phyloP scores from a whole-genome alignment of 1,140 invertebrate genomes.

The Temnothorax curvispinosus region DNA sequence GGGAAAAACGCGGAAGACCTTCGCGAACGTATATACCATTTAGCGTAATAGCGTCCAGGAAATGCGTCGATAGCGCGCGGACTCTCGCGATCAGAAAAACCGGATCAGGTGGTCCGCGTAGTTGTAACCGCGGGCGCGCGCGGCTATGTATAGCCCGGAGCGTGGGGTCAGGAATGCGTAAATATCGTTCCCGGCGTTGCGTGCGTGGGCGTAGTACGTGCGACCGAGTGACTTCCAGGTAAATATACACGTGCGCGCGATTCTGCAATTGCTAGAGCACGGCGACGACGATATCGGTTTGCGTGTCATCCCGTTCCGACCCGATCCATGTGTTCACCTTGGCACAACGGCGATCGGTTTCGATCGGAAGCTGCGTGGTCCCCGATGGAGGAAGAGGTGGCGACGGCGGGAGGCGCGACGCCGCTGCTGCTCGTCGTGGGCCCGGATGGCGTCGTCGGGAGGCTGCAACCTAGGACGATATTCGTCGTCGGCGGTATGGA shows the following conservation, averaged over 20 bases:
- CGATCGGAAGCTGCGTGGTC: slow-evolving; percentile 65
- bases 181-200: slow-evolving; percentile 77
- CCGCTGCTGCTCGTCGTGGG: slow-evolving; percentile 51
- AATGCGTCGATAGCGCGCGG: slow-evolving; percentile 53
- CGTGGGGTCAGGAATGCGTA: slow-evolving; percentile 82
- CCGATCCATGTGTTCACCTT: slow-evolving; percentile 63
- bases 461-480: slow-evolving; percentile 72
- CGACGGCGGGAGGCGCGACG: slow-evolving; percentile 49
- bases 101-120: slow-evolving; percentile 74
- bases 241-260: slow-evolving; percentile 65
- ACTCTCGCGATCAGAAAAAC: slow-evolving; percentile 64
- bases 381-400: slow-evolving; percentile 60
- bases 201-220: slow-evolving; percentile 73
- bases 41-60: slow-evolving; percentile 36
- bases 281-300: not conserved
- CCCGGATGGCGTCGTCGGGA: slow-evolving; percentile 78
- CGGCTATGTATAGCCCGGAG: slow-evolving; percentile 78
- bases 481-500: slow-evolving; percentile 72
- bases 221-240: slow-evolving; percentile 72
- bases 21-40: not conserved
- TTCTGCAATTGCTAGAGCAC: slow-evolving; percentile 29
- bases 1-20: not conserved
- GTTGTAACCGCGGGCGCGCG: slow-evolving; percentile 62
- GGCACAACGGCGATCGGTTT: slow-evolving; percentile 71
- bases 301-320: not conserved